Evolutionary conservation across 2,888 invertebrate species (phyloP), one percentile per base, ranked within the genome.

Genomic region (Calameuta pallipes): DNA sequence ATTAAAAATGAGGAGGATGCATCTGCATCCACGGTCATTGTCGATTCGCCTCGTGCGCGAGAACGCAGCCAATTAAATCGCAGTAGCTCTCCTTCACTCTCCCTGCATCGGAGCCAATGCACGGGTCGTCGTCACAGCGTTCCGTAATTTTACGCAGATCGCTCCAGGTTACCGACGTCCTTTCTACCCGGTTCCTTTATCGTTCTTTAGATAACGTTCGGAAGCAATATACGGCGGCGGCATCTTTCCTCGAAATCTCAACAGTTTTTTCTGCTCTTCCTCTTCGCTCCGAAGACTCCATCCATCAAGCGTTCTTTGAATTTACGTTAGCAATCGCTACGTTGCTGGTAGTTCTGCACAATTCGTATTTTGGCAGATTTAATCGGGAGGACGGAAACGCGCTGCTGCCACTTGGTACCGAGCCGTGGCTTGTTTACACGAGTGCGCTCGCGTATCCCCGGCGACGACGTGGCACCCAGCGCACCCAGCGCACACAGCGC

Each of bases 391-490:
- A 56, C 23, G 56, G 80, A 84, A 84, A 84, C 83, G 82, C 80
- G 56, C 23, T 56, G 81, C 80, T 69, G 75, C 78, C 56, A 56
- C 56, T 56, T 56, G 81, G 79, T 83, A 81, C 82, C 80, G 75
- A 70, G 73, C 76, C 78, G 75, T 74, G 80, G 76, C 82, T 83
- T 84, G 83, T 83, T 83, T 83, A 83, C 82, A 83, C 76, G 83
- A 75, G 74, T 80, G 76, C 79, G 76, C 79, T 23, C 56, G 56
- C 56, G 56, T 56, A 56, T 56, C 56, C 56, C 56, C 56, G 56
- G 56, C 9, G 56, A 56, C 56, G 56, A 56, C 56, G 56, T 56
- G 56, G 56, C 56, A 56, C 33, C 2, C 56, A 56, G 56, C 31
- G 31, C 56, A 56, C 33, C 2, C 56, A 56, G 56, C 31, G 31